Conservation (phyloP, 2,113 vertebrate genomes). For the Cebus imitator region DNA sequence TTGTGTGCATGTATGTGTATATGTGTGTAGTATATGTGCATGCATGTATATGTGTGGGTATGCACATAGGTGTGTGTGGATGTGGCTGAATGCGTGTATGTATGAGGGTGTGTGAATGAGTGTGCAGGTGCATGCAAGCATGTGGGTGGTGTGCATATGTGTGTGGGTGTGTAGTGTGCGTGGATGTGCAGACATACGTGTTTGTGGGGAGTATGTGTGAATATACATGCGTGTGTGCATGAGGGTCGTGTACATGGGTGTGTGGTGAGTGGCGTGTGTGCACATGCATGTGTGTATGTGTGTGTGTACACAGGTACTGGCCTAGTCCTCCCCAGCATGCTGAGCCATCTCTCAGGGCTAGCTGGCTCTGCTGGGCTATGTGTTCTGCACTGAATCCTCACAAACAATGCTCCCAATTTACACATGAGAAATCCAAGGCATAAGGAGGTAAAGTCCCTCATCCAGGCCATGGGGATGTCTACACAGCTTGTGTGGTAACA, state of each 20-base stretch:
- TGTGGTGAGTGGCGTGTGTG: not conserved
- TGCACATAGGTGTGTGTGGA: not conserved
- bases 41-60: not conserved
- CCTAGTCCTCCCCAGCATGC: not conserved
- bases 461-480: not conserved
- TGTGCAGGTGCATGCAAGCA: no score
- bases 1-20: not conserved
- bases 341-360: rapidly evolving
- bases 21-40: not conserved
- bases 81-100: not conserved
- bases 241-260: not conserved
- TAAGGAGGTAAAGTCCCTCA: not conserved
- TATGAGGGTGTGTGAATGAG: not conserved
- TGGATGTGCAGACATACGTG: not conserved
- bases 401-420: not conserved
- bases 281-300: rapidly evolving
- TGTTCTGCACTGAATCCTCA: not conserved
- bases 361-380: not conserved
- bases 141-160: not conserved
- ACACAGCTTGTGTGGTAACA: no score
- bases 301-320: not conserved
- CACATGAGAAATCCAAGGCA: not conserved
- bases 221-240: not conserved
- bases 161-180: not conserved
- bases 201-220: rapidly evolving